phyloP scores from a whole-genome alignment of 1,140 invertebrate genomes.

The Octopus bimaculoides region DNA sequence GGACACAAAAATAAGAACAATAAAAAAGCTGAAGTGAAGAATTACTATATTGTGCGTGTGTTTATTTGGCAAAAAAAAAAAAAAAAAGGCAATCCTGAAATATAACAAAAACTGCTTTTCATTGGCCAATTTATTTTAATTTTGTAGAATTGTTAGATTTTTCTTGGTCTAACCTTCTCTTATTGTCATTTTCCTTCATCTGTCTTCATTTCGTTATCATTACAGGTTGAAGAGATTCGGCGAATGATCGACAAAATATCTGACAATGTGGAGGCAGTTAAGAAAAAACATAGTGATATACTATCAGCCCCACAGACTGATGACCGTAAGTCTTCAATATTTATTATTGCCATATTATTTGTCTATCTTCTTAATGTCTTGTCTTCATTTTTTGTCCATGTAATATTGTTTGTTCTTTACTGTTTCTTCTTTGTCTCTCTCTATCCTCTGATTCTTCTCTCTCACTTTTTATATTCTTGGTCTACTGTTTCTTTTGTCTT shows the following conservation, averaged over 20 bases:
- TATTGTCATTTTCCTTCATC: no score
- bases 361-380: neutral
- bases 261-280: conserved; percentile 98
- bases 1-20: no score
- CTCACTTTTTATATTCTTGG: neutral
- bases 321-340: conserved; percentile 78
- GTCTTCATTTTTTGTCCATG: neutral
- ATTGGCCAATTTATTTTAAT: no score
- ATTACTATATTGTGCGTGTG: no score
- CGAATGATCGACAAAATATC: conserved; percentile 99
- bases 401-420: no score
- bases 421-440: neutral
- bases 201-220: conserved; percentile 16
- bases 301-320: conserved; percentile 97
- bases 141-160: no score
- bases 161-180: no score
- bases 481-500: no score
- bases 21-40: no score
- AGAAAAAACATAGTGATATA: conserved; percentile 99
- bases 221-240: conserved; percentile 92
- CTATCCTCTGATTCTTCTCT: neutral
- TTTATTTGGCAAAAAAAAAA: no score
- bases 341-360: neutral
- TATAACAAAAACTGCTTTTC: no score
- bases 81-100: no score